Evolutionary conservation across 2,888 invertebrate genomes (phyloP).

Genomic region (Agriopis aurantiaria): DNA sequence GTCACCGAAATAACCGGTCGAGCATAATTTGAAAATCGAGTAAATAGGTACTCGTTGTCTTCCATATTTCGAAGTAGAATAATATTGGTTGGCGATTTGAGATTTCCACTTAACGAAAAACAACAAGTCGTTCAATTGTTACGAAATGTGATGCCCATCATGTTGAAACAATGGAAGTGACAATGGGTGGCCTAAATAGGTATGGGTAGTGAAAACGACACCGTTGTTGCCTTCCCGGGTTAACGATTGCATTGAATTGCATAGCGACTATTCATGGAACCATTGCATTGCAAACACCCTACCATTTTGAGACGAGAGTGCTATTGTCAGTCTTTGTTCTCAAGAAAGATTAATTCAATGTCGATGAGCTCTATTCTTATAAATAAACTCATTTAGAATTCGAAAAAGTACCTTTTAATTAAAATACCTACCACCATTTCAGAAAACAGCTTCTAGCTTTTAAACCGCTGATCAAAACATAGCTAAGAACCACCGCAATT

Average conservation of each 20-base stretch:
- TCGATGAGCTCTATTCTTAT: background rate
- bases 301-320: constrained; percentile 48
- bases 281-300: constrained; percentile 45
- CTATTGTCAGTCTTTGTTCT: constrained; percentile 45
- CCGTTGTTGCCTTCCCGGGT: constrained; percentile 57
- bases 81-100: constrained; percentile 1
- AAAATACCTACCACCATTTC: too few relatives aligned
- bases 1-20: background rate
- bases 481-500: too few relatives aligned
- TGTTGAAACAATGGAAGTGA: constrained; percentile 66
- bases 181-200: constrained; percentile 70
- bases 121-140: constrained; percentile 51
- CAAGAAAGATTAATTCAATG: background rate
- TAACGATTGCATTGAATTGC: constrained; percentile 48
- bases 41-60: background rate
- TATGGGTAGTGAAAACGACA: constrained; percentile 65
- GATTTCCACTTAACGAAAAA: constrained; percentile 30
- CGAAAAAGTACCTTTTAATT: too few relatives aligned
- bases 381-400: background rate
- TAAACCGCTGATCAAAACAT: too few relatives aligned
- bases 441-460: too few relatives aligned
- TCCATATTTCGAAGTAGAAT: too few relatives aligned
- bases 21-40: background rate
- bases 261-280: constrained; percentile 61
- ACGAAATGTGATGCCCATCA: constrained; percentile 63